Conservation (phyloP, 2,888 invertebrate genomes). For the Cacoxenus indagator region DNA sequence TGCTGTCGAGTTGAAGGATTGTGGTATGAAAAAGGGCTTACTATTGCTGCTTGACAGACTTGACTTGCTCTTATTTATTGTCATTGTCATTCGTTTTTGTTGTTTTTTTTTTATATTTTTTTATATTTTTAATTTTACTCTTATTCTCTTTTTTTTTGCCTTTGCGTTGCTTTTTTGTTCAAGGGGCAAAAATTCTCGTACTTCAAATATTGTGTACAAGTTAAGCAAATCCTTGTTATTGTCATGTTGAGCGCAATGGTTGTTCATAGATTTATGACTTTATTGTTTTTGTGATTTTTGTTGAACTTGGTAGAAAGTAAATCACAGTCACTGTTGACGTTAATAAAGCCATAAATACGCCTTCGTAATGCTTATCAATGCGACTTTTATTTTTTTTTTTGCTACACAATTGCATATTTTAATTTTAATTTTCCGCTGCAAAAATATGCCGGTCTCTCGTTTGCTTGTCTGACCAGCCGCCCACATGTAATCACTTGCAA, state of each 20-base stretch:
- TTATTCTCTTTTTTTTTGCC: neutral
- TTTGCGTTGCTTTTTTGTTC: neutral
- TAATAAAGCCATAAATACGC: constrained; percentile 17
- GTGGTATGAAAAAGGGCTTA: neutral
- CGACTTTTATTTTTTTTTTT: neutral
- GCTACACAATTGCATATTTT: neutral
- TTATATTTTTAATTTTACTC: neutral
- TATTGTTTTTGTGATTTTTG: constrained; percentile 24
- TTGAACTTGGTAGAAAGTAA: neutral
- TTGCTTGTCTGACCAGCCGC: constrained; percentile 6
- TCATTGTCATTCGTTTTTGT: constrained; percentile 8
- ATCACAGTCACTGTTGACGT: neutral
- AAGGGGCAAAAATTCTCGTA: neutral
- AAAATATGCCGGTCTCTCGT: neutral
- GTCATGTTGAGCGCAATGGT: neutral
- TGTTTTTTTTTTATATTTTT: neutral
- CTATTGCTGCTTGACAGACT: neutral
- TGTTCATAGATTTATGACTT: constrained; percentile 32
- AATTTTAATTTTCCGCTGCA: neutral
- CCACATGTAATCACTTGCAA: constrained; percentile 17
- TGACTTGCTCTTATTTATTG: constrained; percentile 8
- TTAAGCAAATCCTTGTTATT: constrained; percentile 9
- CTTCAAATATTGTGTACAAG: constrained; percentile 7
- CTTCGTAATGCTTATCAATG: neutral
- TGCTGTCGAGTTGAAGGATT: neutral